These are phyloP conservation scores for Heterochromis multidens DNA, from an alignment of 2,113 vertebrate genomes.

Conservation along the genomic window DNA sequence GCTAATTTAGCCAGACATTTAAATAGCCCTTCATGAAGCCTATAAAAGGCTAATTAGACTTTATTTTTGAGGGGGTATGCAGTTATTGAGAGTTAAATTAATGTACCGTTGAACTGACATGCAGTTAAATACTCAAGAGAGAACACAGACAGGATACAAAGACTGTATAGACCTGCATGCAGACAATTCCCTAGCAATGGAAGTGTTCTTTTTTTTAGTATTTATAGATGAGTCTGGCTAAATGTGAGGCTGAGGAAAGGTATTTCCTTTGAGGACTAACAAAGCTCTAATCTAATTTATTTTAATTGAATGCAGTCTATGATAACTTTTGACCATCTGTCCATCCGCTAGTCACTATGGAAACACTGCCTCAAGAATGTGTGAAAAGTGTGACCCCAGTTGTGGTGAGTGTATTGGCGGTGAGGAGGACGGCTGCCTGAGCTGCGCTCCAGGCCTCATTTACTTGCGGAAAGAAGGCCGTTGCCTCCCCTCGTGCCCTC, in stretches of 20 bases:
- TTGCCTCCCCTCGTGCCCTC: slow-evolving; percentile 81
- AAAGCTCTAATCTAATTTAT: slow-evolving; percentile 22
- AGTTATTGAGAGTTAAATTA: slow-evolving; percentile 56
- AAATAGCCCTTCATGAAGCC: background rate
- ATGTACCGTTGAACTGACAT: slow-evolving; percentile 62
- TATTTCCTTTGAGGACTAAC: slow-evolving; percentile 36
- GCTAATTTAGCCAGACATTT: slow-evolving; percentile 29
- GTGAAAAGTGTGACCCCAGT: slow-evolving; percentile 81
- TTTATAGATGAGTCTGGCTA: background rate
- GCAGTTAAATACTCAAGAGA: slow-evolving; percentile 44
- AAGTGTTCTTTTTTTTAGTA: background rate
- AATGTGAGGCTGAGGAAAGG: background rate
- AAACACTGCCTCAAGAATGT: slow-evolving; percentile 70
- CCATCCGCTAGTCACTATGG: slow-evolving; percentile 78
- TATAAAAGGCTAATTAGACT: slow-evolving; percentile 54
- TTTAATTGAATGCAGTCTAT: slow-evolving; percentile 49
- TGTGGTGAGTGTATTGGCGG: slow-evolving; percentile 81
- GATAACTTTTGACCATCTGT: slow-evolving; percentile 29
- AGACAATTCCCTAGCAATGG: background rate
- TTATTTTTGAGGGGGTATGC: slow-evolving; percentile 25
- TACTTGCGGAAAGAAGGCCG: slow-evolving; percentile 74
- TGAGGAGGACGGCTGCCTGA: slow-evolving; percentile 76
- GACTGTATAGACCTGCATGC: background rate
- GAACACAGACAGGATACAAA: slow-evolving; percentile 25
- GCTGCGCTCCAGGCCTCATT: slow-evolving; percentile 78